These are phyloP conservation scores for Junco hyemalis DNA, from an alignment of 2,113 vertebrate genomes.

Conservation along the genomic window DNA sequence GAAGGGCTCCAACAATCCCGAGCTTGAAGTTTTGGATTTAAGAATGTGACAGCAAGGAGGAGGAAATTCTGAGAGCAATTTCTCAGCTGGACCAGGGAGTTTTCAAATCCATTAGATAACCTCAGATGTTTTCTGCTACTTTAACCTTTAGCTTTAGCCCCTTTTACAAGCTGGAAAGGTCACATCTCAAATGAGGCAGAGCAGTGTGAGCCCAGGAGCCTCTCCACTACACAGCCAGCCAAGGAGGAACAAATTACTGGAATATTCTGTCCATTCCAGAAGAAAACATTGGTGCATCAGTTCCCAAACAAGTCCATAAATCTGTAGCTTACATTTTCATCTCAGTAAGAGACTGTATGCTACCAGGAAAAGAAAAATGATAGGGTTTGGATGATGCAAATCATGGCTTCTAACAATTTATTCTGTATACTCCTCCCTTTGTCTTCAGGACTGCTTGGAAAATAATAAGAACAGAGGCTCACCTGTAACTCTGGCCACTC, in stretches of 20 bases:
- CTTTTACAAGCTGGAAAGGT: not conserved
- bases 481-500: not conserved
- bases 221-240: not conserved
- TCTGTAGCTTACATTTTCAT: not conserved
- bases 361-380: not conserved
- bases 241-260: not conserved
- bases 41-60: not conserved
- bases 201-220: not conserved
- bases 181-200: not conserved
- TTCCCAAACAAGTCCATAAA: not conserved
- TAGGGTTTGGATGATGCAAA: not conserved
- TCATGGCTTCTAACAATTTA: not conserved
- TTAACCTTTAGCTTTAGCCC: not conserved
- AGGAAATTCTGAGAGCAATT: not conserved
- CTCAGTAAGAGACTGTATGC: not conserved
- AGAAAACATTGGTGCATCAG: not conserved
- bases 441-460: not conserved
- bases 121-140: not conserved
- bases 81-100: not conserved
- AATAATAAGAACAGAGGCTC: not conserved
- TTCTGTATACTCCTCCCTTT: not conserved
- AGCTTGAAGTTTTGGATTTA: not conserved
- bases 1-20: not conserved
- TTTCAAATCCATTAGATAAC: not conserved
- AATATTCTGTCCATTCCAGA: not conserved